Percentiles rank a stretch among this genome's conserved stretches.
These are phyloP conservation scores for Bathybates hornii DNA, from an alignment of 2,113 vertebrate species.

Conservation along the genomic window DNA sequence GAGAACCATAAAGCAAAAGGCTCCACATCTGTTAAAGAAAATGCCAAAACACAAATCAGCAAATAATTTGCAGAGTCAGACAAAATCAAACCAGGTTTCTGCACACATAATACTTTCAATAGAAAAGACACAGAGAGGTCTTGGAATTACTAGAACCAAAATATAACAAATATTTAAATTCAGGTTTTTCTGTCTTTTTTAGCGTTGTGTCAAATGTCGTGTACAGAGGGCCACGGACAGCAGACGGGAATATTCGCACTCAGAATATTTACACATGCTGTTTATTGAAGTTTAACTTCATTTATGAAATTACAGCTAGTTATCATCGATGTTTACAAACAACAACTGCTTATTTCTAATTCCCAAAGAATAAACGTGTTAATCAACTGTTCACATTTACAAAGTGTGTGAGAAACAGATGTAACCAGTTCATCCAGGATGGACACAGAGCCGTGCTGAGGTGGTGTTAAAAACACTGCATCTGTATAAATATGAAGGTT, in stretches of 20 bases:
- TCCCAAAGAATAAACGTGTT: background rate
- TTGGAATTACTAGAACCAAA: background rate
- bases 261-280: background rate
- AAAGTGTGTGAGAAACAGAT: background rate
- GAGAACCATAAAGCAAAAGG: background rate
- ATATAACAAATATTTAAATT: background rate
- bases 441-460: background rate
- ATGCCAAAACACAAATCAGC: background rate
- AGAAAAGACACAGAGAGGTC: background rate
- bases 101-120: background rate
- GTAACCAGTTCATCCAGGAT: background rate
- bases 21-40: background rate
- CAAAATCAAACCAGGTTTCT: background rate
- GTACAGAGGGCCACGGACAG: background rate
- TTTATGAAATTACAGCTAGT: accelerated
- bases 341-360: background rate
- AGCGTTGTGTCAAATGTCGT: accelerated
- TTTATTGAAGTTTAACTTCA: background rate
- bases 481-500: background rate
- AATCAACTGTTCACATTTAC: background rate
- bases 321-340: background rate
- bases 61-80: background rate
- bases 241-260: background rate
- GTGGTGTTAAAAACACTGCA: background rate
- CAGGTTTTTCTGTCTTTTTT: no score